Conservation (phyloP, 2,113 vertebrate species). For the Psammodynastes pulverulentus region DNA sequence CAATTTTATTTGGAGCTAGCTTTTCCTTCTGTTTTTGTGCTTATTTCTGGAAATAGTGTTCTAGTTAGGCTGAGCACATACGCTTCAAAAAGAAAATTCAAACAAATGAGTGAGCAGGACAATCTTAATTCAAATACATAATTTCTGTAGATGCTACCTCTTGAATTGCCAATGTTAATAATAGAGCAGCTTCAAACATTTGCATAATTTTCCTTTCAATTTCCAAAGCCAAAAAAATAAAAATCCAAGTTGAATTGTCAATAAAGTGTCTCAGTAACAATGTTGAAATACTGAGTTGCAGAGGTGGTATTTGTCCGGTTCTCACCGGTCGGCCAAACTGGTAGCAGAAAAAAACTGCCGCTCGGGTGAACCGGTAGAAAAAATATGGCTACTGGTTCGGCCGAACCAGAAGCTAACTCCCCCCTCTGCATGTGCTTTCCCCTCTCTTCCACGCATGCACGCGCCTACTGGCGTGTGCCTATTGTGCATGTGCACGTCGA, state of each 20-base stretch:
- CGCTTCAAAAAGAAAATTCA: neutral
- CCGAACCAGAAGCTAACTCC: no score
- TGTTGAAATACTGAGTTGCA: neutral
- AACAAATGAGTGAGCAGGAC: neutral
- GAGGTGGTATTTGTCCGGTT: no score
- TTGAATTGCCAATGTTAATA: neutral
- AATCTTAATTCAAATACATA: neutral
- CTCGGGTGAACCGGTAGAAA: no score
- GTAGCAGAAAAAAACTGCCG: no score
- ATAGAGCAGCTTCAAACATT: neutral
- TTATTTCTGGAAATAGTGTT: neutral
- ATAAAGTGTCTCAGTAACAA: neutral
- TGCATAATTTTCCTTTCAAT: no score
- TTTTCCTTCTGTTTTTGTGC: slow-evolving; percentile 37
- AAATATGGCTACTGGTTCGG: no score
- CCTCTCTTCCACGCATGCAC: no score
- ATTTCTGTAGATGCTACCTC: neutral
- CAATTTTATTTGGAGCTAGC: slow-evolving; percentile 54
- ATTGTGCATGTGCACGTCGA: no score
- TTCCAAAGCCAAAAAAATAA: neutral
- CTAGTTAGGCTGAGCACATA: neutral
- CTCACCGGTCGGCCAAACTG: no score
- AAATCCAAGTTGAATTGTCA: neutral
- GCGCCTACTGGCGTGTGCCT: no score
- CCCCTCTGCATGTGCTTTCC: no score